phyloP scores from a whole-genome alignment of 2,888 invertebrate species.

The Nemapogon koenigi region DNA sequence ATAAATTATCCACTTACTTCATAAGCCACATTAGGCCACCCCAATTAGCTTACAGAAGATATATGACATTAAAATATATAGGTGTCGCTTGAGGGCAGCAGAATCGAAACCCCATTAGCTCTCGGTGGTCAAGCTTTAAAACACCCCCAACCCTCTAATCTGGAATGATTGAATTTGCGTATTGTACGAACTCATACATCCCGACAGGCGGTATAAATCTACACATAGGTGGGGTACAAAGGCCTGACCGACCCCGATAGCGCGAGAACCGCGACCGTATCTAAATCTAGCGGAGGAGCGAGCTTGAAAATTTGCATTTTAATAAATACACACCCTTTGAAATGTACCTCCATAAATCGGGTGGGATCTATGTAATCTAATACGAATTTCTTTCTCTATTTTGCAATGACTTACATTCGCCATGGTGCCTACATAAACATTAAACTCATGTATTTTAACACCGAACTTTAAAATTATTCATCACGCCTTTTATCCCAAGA shows the following conservation, averaged over 20 bases:
- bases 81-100: slow-evolving; percentile 39
- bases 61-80: slow-evolving; percentile 47
- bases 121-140: slow-evolving; percentile 60
- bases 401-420: neutral
- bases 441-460: too few species aligned
- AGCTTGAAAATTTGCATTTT: slow-evolving; percentile 57
- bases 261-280: slow-evolving; percentile 30
- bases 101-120: slow-evolving; percentile 52
- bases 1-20: slow-evolving; percentile 62
- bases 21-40: slow-evolving; percentile 63
- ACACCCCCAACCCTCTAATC: slow-evolving; percentile 59
- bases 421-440: too few species aligned
- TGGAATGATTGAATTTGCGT: slow-evolving; percentile 62
- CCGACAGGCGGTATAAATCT: slow-evolving; percentile 49
- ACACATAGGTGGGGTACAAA: slow-evolving; percentile 54
- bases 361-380: slow-evolving; percentile 61
- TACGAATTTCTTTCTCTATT: slow-evolving; percentile 39
- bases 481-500: too few species aligned
- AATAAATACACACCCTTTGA: slow-evolving; percentile 65
- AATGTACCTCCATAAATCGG: slow-evolving; percentile 56
- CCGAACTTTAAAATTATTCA: too few species aligned
- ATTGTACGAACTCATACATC: slow-evolving; percentile 7
- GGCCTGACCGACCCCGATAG: slow-evolving; percentile 58
- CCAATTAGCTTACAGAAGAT: slow-evolving; percentile 60
- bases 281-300: slow-evolving; percentile 45